Evolutionary conservation across 2,888 invertebrate genomes (phyloP), one percentile per base, ranked within the genome.

Genomic region (Drosophila setosimentum): DNA sequence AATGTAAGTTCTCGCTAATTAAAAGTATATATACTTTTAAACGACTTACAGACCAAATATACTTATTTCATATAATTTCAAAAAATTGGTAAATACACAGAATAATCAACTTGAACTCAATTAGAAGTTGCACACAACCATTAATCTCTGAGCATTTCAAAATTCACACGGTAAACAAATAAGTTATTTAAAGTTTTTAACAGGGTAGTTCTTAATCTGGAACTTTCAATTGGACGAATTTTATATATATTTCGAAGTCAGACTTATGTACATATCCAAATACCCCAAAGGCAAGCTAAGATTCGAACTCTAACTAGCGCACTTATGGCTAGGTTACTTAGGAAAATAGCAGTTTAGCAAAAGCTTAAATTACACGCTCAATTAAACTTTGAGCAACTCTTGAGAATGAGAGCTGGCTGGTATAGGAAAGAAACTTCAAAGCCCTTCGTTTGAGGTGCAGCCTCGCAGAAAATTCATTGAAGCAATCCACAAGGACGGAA

Each of bases 311-410:
- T 55, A 80, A 70, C 63, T 76, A 67, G 60, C 61, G 50, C 70
- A 76, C 70, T 70, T 80, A 48, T 42, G 49, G 57, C 73, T 58
- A 21, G 30, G 83, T 73, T 77, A 85, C 83, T 83, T 87, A 84
- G 85, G 79, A 82, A 82, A 82, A 85, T 87, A 86, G 77, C 73
- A 69, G 87, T 78, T 81, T 72, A 81, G 84, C 76, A 58, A 87
- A 84, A 83, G 89, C 84, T 89, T 87, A 89, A 85, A 89, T 85
- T 84, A 89, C 73, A 69, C 88, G 88, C 88, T 87, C 84, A 85
- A 85, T 85, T 89, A 87, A 85, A 85, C 84, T 89, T 85, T 84
- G 76, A 82, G 79, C 70, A 89, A 89, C 72, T 85, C 68, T n/a
- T n/a, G 71, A 54, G 32, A 59, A 18, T 18, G 18, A 2, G 71